Base-by-base conservation (phyloP, 2,113 vertebrate species). In the Empidonax alnorum region DNA sequence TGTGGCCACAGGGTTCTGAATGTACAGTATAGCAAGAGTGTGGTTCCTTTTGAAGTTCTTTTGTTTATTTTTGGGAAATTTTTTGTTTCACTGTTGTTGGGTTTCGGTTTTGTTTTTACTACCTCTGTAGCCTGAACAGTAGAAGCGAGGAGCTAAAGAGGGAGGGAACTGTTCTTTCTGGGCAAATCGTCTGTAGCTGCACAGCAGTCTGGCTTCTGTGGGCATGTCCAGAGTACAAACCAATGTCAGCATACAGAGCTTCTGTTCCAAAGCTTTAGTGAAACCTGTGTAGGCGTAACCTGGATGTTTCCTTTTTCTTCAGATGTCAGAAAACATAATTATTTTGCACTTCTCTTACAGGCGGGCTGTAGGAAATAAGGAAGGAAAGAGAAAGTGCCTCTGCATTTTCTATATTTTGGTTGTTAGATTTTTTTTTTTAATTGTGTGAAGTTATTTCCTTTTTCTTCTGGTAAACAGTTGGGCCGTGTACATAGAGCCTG, bases 1-100 rank as follows among this genome's bases (percentile, higher is more conserved):
- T 24, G 47, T 97, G 97, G 97, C 97, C 98, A 97, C 94, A 97
- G 97, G 97, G 94, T 97, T 98, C 97, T 98, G 96, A 98, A 98
- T 98, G 97, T 98, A 95, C 90, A 97, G 96, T 97, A 90, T 87
- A 91, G 87, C 55, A 74, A 96, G 86, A 96, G 92, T 96, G 95
- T 91, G 89, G 95, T 97, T 94, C 94, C 92, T 96, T 94, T 96
- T 47, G 69, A 65, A 47, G 14, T 47, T 63, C 18, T 31, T 31
- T 44, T 33, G 12, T 66, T 79, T 50, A 4, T 55, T 95, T 96
- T 96, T 78, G 39, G 4, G 9, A 46, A 13, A 7, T 14, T 55
- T 84, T 91, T 96, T 87, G 41, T 86, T 84, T 90, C 5, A 1
- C 62, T 75, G 28, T 77, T 69, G 84, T 82, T 78, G 56, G 37